These are phyloP conservation scores for Acyrthosiphon pisum DNA, from an alignment of 1,140 invertebrate species.

Conservation along the genomic window DNA sequence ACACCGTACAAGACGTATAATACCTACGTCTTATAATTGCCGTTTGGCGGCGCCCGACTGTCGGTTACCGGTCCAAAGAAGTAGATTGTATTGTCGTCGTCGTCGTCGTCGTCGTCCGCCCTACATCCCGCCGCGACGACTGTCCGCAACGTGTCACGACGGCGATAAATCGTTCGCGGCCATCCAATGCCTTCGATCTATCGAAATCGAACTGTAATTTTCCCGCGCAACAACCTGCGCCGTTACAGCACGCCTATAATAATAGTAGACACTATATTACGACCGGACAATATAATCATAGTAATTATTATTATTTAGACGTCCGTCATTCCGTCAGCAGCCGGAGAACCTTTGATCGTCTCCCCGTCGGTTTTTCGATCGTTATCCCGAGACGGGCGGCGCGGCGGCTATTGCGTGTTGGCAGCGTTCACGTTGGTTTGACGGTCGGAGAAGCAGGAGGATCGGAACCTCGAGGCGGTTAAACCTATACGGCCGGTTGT, in stretches of 20 bases:
- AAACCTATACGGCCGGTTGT: too few relatives aligned
- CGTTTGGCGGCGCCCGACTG: background rate
- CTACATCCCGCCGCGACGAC: background rate
- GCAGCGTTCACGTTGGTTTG: background rate
- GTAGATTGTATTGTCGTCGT: background rate
- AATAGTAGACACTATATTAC: background rate
- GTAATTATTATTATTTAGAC: conserved; percentile 17
- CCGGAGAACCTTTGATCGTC: background rate
- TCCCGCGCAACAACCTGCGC: background rate
- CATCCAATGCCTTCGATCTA: background rate
- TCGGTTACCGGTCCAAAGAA: background rate
- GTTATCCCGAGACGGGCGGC: background rate
- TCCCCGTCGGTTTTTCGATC: background rate
- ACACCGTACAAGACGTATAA: background rate
- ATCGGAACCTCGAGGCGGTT: background rate
- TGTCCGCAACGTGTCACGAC: background rate
- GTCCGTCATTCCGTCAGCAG: background rate
- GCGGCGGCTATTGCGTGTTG: background rate
- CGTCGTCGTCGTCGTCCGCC: too few relatives aligned
- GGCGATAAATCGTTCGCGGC: background rate
- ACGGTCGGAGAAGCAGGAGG: background rate
- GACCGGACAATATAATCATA: background rate
- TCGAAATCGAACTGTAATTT: conserved; percentile 14
- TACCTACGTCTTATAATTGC: background rate
- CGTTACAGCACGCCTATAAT: background rate